Evolutionary conservation across 2,113 vertebrate genomes (phyloP), one percentile per base, ranked within the genome.

Genomic region (Cyprinus carpio): DNA sequence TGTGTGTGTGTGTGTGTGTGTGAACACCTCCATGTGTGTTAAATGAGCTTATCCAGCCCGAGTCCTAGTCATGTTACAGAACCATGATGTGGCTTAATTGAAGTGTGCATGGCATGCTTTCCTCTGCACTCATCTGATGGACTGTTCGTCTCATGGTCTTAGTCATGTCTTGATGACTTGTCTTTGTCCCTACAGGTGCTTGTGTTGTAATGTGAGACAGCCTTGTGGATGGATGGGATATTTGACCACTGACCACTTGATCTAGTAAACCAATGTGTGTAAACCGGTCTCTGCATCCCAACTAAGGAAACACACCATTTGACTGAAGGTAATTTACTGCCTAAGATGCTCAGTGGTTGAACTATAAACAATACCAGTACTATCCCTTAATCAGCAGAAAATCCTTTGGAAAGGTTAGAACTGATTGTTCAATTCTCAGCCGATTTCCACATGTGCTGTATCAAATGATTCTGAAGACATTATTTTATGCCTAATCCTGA

Each of bases 261-360:
- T 86, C 15, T 77, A 82, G 72, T 25, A 86, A 46, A 4, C 75
- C 56, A 77, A 72, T 87, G 81, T 29, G 60, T 82, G 85, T 86
- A 65, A 78, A 75, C 75, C 62, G 81, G 85, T 76, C 58, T 82
- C 29, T 71, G 81, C 29, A n/a, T 56, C 67, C 60, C 78, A 72
- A 51, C 54, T 78, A 37, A 83, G 64, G 65, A 72, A 54, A 81
- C 20, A 27, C 34, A 77, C 31, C 43, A 74, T 69, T 34, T 60
- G 62, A 71, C 40, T 72, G 9, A 87, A 72, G 85, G 85, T 84
- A 64, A 74, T 12, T 74, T 34, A 60, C 51, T 85, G n/a, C 64
- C 60, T 71, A 65, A 6, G 3, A 62, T 72, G 10, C 31, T 74
- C 4, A 1, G 13, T 18, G 46, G 49, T 20, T 31, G 5, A 72